Base-by-base conservation (phyloP, 2,888 invertebrate genomes). In the Spialia ferax region DNA sequence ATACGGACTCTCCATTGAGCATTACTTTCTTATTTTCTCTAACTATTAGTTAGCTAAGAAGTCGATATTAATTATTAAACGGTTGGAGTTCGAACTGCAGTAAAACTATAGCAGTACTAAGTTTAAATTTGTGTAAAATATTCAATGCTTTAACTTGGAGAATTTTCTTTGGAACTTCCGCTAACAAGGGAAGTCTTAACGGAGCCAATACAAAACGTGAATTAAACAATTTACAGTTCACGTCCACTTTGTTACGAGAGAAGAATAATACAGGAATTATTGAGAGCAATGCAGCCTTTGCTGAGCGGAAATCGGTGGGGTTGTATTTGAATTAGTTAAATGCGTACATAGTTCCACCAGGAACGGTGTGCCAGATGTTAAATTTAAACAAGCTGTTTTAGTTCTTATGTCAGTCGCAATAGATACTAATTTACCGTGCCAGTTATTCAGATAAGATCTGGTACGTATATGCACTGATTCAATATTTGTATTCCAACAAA, bases 401-500 rank as follows among this genome's bases (percentile, higher is more conserved):
- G 54, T 54, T 54, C 66, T 66, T 60, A n/a, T 45, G 66, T 20
- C 38, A 8, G 42, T 22, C 0, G 60, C 2, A 29, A 54, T 60
- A 66, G 60, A 66, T 45, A 42, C 29, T 54, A 66, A 22, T 66
- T 18, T 66, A 20, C 54, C 42, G 7, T 42, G 52, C 10, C 23
- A 42, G 60, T 20, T 60, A 7, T 3, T 26, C 38, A 65, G 50
- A 65, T 65, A 59, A 61, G 55, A 55, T 67, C 22, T 54, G 54
- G 59, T 65, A 18, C 42, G 59, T 45, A 57, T 45, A 20, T 57
- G 48, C 45, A 71, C 75, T 69, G 72, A 74, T 73, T 74, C 77
- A 79, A 80, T 80, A 79, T 82, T 81, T 80, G 78, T 72, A 63
- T 74, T 72, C 68, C 69, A 63, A 69, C 70, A 73, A 70, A 73